A percentile compares a stretch with the other conserved stretches of the same genome.
Conservation (phyloP, 2,888 invertebrate genomes). For the Plagodis dolabraria region DNA sequence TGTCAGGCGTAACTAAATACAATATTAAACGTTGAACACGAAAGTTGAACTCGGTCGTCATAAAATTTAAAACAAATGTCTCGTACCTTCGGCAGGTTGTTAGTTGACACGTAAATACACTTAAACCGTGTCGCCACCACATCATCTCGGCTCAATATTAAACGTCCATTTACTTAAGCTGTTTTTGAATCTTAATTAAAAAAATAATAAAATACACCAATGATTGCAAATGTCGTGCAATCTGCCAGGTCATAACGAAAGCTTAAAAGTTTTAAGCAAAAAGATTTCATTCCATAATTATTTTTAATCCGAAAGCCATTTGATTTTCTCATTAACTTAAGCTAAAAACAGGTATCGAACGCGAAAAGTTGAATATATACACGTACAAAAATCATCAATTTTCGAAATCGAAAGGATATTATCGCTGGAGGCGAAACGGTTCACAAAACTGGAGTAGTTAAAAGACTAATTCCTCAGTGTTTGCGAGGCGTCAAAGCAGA, state of each 20-base stretch:
- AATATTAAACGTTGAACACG: conserved; percentile 28
- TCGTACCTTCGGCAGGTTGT: conserved; percentile 47
- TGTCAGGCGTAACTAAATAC: conserved; percentile 29
- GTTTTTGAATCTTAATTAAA: conserved; percentile 51
- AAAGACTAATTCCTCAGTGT: conserved; percentile 63
- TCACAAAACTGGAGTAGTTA: conserved; percentile 54
- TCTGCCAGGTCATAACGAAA: conserved; percentile 8
- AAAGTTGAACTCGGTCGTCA: conserved; percentile 9
- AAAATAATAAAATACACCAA: conserved; percentile 26
- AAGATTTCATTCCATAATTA: conserved; percentile 8
- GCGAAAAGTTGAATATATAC: conserved; percentile 44
- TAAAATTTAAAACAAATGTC: conserved; percentile 49
- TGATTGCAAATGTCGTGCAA: conserved; percentile 12
- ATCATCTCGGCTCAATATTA: conserved; percentile 57
- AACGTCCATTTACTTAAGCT: conserved; percentile 52
- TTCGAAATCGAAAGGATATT: conserved; percentile 53
- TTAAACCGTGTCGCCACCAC: conserved; percentile 53
- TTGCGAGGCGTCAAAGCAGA: conserved; percentile 67
- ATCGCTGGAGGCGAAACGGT: conserved; percentile 46
- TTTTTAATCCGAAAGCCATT: conserved; percentile 25
- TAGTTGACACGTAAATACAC: conserved; percentile 63
- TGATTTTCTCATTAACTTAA: conserved; percentile 38
- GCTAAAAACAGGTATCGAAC: conserved; percentile 14
- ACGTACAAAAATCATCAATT: conserved; percentile 53
- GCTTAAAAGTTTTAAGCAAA: conserved; percentile 15